Conservation (phyloP, 1,140 invertebrate species). For the Drosophila novamexicana region DNA sequence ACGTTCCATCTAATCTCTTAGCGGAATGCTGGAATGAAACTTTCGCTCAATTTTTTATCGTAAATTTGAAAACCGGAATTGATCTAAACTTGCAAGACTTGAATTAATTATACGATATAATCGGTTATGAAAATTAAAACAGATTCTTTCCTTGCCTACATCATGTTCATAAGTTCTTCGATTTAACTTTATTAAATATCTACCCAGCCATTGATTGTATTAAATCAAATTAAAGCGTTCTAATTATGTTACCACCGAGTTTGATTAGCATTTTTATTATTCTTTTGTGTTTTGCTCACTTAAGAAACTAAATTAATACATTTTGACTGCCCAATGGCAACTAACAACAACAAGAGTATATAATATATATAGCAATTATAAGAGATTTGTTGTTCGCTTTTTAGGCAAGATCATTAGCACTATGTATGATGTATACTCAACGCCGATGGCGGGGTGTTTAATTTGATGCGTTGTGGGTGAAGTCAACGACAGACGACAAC, state of each 20-base stretch:
- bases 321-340: slow-evolving; percentile 50
- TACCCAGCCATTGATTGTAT: neutral
- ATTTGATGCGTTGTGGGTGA: slow-evolving; percentile 51
- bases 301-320: slow-evolving; percentile 73
- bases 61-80: too few species aligned
- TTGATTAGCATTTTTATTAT: slow-evolving; percentile 60
- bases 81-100: too few species aligned
- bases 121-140: neutral
- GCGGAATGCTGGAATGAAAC: too few species aligned
- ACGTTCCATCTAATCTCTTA: too few species aligned
- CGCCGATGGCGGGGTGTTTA: slow-evolving; percentile 13
- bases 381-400: slow-evolving; percentile 40
- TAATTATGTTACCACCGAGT: neutral
- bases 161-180: neutral
- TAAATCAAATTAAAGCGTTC: slow-evolving; percentile 2
- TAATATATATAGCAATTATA: slow-evolving; percentile 21
- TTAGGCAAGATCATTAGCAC: slow-evolving; percentile 75
- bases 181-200: neutral
- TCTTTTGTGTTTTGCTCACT: slow-evolving; percentile 41
- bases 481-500: slow-evolving; percentile 28
- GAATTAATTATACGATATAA: neutral
- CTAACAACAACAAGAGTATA: slow-evolving; percentile 8
- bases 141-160: neutral
- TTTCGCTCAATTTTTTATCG: too few species aligned
- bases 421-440: slow-evolving; percentile 35